Evolutionary conservation across 2,797 vertebrate genomes (phyloP).

Genomic region (Sarcoramphus papa): DNA sequence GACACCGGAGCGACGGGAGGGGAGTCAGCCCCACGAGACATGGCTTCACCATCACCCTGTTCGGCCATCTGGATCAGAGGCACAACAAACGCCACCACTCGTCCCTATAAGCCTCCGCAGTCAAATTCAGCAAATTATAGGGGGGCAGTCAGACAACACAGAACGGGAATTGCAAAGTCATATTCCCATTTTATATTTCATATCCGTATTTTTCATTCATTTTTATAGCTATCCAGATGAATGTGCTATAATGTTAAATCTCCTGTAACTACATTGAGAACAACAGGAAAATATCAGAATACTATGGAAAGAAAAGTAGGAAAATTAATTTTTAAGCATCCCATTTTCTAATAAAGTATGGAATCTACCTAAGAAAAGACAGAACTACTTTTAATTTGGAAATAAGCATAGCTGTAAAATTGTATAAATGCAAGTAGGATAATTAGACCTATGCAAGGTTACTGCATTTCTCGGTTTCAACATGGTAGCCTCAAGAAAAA

Average conservation of each 20-base stretch:
- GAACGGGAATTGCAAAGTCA: background rate
- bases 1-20: accelerated
- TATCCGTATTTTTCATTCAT: background rate
- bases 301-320: background rate
- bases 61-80: background rate
- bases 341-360: background rate
- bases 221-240: background rate
- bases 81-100: background rate
- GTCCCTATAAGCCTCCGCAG: accelerated
- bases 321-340: background rate
- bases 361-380: background rate
- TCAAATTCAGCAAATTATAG: background rate
- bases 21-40: background rate
- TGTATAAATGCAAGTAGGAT: background rate
- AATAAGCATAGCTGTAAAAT: background rate
- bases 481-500: background rate
- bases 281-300: background rate
- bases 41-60: background rate
- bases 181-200: background rate
- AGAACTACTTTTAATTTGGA: background rate
- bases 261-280: background rate
- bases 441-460: background rate
- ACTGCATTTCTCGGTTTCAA: background rate
- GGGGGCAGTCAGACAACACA: background rate
- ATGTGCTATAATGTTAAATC: background rate